Conservation (phyloP, 2,888 invertebrate species). For the Dicycla oo region DNA sequence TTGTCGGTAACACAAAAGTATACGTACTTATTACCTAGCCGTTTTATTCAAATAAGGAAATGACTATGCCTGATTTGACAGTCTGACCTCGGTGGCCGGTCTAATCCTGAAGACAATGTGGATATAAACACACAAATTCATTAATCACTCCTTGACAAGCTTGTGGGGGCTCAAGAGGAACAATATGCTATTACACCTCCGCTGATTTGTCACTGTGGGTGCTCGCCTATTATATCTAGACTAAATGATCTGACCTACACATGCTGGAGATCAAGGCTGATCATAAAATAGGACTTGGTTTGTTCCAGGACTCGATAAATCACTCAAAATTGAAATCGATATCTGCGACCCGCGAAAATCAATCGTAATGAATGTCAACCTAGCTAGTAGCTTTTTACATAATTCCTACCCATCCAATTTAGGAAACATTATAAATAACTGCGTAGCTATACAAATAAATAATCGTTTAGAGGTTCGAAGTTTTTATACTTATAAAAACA, state of each 20-base stretch:
- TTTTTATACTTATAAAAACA: constrained; percentile 13
- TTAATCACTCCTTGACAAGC: constrained; percentile 69
- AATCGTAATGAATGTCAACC: constrained; percentile 6
- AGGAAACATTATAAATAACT: not conserved
- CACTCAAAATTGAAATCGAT: constrained; percentile 20
- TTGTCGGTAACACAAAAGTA: constrained; percentile 45
- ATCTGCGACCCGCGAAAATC: constrained; percentile 26
- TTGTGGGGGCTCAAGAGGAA: constrained; percentile 76
- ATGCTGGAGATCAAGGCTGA: constrained; percentile 71
- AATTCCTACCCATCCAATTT: not conserved
- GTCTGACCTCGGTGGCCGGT: constrained; percentile 68
- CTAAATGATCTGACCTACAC: constrained; percentile 81
- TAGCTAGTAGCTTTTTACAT: not conserved
- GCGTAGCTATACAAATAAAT: constrained; percentile 7
- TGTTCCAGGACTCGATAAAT: constrained; percentile 45
- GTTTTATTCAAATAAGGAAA: constrained; percentile 71
- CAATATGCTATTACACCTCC: constrained; percentile 83
- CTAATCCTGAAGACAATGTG: constrained; percentile 71
- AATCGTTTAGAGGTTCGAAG: constrained; percentile 13
- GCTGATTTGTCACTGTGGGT: constrained; percentile 77
- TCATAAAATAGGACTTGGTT: constrained; percentile 34
- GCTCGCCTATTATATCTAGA: constrained; percentile 74
- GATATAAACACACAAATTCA: constrained; percentile 66
- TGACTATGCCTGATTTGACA: constrained; percentile 70
- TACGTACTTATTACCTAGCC: constrained; percentile 47